Evolutionary conservation across 2,888 invertebrate genomes (phyloP), one percentile per base, ranked within the genome.

Genomic region (Callosobruchus maculatus): DNA sequence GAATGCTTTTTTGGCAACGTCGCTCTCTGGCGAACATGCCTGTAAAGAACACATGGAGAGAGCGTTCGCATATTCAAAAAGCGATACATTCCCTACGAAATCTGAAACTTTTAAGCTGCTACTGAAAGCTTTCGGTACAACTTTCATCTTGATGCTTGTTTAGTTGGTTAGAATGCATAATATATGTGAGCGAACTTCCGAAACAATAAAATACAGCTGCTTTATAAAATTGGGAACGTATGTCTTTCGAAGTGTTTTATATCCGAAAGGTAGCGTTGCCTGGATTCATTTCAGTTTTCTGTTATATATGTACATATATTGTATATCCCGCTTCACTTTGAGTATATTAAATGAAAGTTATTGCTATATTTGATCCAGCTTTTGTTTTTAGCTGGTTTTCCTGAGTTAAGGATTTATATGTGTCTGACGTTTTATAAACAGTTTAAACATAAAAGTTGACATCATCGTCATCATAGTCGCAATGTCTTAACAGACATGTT

Each of bases 71-170:
- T 67, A 71, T 26, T n/a, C 68, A 67, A 67, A 21, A 22, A 18
- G 67, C 68, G 67, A 71, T 71, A 67, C n/a, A 71, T 67, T 67
- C 67, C 71, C n/a, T 67, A 71, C 30, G 49, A 71, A 71, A 71
- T 71, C 67, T 71, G 26, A 22, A 71, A 71, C 67, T 71, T 71
- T 22, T 49, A n/a, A 68, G 4, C 22, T 71, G 67, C 30, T 22
- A 5, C 49, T 30, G 71, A 71, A 21, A 67, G 26, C 67, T 74
- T 74, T 70, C 70, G 30, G 68, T 70, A 31, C 72, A 67, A 74
- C 74, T 70, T 72, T 68, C 30, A 71, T 71, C 71, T 69, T 20
- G 49, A 74, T 71, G 74, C 70, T 71, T 74, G 71, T 49, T 71
- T 70, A 69, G 71, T 67, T 22, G 71, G 67, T 71, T 22, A 30